phyloP scores from a whole-genome alignment of 2,888 invertebrate species.

The Trachelus troglodyta region DNA sequence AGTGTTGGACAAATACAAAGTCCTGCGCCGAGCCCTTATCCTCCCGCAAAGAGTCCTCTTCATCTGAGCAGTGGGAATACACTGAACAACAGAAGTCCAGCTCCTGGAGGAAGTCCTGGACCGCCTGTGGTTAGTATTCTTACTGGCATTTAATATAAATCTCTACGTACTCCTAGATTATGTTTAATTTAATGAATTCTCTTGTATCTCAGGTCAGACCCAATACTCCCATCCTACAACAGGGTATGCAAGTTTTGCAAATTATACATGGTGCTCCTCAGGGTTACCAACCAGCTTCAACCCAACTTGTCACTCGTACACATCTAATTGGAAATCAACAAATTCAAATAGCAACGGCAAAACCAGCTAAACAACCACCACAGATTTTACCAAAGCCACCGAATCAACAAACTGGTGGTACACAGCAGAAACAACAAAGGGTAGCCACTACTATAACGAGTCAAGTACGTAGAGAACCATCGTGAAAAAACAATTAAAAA shows the following conservation, averaged over 20 bases:
- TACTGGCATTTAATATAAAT: background rate
- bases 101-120: constrained; percentile 63
- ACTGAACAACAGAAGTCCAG: constrained; percentile 61
- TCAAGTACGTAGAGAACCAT: constrained; percentile 44
- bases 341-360: constrained; percentile 61
- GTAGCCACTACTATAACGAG: constrained; percentile 63
- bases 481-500: background rate
- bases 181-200: background rate
- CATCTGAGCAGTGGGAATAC: constrained; percentile 51
- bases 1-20: constrained; percentile 63
- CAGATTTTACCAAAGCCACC: constrained; percentile 74
- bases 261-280: constrained; percentile 63
- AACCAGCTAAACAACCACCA: constrained; percentile 69
- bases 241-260: constrained; percentile 65
- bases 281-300: constrained; percentile 58
- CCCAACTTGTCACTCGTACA: constrained; percentile 60
- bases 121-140: constrained; percentile 57
- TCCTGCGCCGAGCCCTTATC: constrained; percentile 63
- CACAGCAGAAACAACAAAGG: constrained; percentile 60
- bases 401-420: constrained; percentile 55
- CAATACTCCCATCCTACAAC: constrained; percentile 62
- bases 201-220: constrained; percentile 54
- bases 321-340: constrained; percentile 64
- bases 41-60: constrained; percentile 64
- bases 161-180: background rate